phyloP scores from a whole-genome alignment of 2,797 vertebrate species.

The Mormyrus hasselquistii region DNA sequence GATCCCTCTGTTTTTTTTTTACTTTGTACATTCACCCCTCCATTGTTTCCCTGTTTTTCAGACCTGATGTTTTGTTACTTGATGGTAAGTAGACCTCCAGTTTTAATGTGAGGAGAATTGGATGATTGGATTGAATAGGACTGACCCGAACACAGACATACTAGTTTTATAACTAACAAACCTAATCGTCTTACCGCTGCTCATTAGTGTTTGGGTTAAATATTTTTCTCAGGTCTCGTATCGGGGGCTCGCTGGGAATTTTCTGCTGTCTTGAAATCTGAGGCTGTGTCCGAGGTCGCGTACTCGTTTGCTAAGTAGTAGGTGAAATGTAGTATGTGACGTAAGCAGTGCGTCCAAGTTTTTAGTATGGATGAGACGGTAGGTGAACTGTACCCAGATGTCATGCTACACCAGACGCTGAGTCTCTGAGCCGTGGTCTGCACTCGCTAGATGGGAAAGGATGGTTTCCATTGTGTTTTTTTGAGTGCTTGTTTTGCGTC shows the following conservation, averaged over 20 bases:
- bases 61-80: constrained; percentile 88
- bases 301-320: neutral
- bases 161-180: neutral
- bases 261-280: neutral
- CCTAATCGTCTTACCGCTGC: neutral
- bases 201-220: neutral
- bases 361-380: neutral
- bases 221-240: neutral
- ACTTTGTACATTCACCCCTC: neutral
- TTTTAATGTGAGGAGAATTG: neutral
- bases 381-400: neutral
- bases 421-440: too few species aligned
- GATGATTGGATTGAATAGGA: neutral
- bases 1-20: neutral
- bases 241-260: neutral
- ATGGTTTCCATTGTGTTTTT: too few species aligned
- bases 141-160: neutral
- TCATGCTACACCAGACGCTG: neutral
- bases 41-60: constrained; percentile 39
- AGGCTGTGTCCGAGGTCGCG: neutral
- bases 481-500: too few species aligned
- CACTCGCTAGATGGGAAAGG: too few species aligned
- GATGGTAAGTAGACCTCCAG: constrained; percentile 75
- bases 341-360: neutral
- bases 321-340: neutral